Conservation (phyloP, 2,888 invertebrate species). For the Drosophila nigricruria region DNA sequence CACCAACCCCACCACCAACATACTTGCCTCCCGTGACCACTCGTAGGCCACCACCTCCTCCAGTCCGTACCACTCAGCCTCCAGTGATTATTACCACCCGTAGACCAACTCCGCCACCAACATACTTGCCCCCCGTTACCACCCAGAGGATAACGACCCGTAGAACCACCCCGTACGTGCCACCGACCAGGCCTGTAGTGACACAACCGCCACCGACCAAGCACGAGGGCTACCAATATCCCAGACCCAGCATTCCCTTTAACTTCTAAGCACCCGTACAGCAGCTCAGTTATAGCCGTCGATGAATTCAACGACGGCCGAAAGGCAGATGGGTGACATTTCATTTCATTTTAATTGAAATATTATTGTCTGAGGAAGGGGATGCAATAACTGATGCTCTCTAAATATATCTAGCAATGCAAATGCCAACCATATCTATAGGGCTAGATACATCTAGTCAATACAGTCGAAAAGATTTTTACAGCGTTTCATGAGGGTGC, state of each 20-base stretch:
- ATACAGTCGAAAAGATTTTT: conserved; percentile 77
- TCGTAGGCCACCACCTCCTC: conserved; percentile 42
- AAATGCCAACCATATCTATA: conserved; percentile 82
- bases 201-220: conserved; percentile 62
- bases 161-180: conserved; percentile 62
- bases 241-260: conserved; percentile 79
- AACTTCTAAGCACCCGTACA: conserved; percentile 70
- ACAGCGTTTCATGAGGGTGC: conserved; percentile 62
- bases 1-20: conserved; percentile 55
- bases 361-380: conserved; percentile 50
- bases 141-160: conserved; percentile 27
- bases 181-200: conserved; percentile 59
- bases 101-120: conserved; percentile 40
- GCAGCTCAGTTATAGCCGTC: conserved; percentile 43
- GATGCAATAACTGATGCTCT: conserved; percentile 66
- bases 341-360: conserved; percentile 63
- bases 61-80: conserved; percentile 51
- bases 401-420: conserved; percentile 77
- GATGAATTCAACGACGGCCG: conserved; percentile 40
- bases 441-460: conserved; percentile 85
- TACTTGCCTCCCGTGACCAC: conserved; percentile 55
- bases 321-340: conserved; percentile 50
- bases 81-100: conserved; percentile 48
- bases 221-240: conserved; percentile 80
- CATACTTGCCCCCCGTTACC: conserved; percentile 10